A percentile compares a stretch with the other conserved stretches of the same genome.
Evolutionary conservation across 2,888 invertebrate genomes (phyloP).

Genomic region (Lochmaea capreae): DNA sequence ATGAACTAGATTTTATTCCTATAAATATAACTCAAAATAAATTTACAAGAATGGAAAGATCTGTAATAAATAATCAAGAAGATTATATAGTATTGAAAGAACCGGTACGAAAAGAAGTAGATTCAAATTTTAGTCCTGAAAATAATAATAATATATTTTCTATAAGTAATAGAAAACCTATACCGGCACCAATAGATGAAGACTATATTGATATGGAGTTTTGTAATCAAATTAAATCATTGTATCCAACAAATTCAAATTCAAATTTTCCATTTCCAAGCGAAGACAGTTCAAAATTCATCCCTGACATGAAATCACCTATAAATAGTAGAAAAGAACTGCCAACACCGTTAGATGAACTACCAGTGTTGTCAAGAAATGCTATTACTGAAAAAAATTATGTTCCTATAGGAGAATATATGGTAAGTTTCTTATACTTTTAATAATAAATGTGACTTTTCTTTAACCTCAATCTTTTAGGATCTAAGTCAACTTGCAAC

Average conservation of each 20-base stretch:
- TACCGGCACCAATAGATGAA: not conserved
- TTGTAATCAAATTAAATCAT: not conserved
- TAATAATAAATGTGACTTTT: too few relatives aligned
- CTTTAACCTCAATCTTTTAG: too few relatives aligned
- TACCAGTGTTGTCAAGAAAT: too few relatives aligned
- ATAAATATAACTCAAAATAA: not conserved
- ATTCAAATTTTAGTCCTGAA: not conserved
- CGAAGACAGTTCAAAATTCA: too few relatives aligned
- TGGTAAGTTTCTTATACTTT: too few relatives aligned
- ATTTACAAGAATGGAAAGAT: not conserved
- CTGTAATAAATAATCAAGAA: not conserved
- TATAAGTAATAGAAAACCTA: not conserved
- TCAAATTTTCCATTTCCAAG: not conserved
- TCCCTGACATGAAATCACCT: too few relatives aligned
- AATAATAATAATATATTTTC: not conserved
- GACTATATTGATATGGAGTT: not conserved
- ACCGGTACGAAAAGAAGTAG: not conserved
- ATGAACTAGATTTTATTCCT: not conserved
- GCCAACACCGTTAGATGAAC: too few relatives aligned
- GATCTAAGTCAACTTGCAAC: too few relatives aligned
- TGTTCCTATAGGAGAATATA: too few relatives aligned
- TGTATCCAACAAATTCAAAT: not conserved
- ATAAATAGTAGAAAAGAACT: too few relatives aligned
- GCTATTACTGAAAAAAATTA: too few relatives aligned
- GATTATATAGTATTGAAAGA: not conserved